Conservation (phyloP, 2,797 vertebrate genomes). For the Cichlasoma orientale region DNA sequence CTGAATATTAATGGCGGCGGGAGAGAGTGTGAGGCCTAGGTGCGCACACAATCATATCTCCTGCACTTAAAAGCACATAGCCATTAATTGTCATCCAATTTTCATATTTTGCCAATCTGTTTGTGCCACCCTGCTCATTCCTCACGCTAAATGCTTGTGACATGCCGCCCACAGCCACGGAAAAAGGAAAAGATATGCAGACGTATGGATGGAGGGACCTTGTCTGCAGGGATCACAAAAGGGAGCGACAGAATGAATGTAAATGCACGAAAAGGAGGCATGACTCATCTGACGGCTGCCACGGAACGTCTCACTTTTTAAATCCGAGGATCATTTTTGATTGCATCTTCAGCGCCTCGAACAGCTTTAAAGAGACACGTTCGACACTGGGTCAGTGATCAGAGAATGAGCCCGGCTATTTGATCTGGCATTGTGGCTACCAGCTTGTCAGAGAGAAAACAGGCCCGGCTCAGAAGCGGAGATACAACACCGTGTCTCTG, state of each 20-base stretch:
- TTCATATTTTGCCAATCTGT: constrained; percentile 68
- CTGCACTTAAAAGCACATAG: constrained; percentile 68
- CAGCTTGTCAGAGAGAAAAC: constrained; percentile 47
- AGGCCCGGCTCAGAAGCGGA: constrained; percentile 31
- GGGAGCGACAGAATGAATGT: constrained; percentile 31
- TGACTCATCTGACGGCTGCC: constrained; percentile 61
- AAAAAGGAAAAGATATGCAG: constrained; percentile 40
- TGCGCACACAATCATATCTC: constrained; percentile 45
- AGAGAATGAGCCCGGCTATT: constrained; percentile 28
- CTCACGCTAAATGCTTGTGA: constrained; percentile 65
- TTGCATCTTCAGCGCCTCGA: constrained; percentile 50
- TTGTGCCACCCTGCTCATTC: constrained; percentile 60
- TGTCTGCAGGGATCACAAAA: constrained; percentile 48
- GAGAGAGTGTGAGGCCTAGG: constrained; percentile 36
- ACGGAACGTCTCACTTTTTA: constrained; percentile 33
- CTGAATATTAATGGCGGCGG: constrained; percentile 67
- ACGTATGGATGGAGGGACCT: constrained; percentile 38
- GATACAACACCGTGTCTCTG: neutral
- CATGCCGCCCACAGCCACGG: constrained; percentile 11
- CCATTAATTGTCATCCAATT: constrained; percentile 77
- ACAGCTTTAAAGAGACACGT: constrained; percentile 49
- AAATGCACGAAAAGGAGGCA: constrained; percentile 36
- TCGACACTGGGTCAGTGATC: constrained; percentile 64
- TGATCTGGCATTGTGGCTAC: constrained; percentile 33
- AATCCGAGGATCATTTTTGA: constrained; percentile 54